Conservation (phyloP, 2,113 vertebrate genomes). For the Papio anubis region DNA sequence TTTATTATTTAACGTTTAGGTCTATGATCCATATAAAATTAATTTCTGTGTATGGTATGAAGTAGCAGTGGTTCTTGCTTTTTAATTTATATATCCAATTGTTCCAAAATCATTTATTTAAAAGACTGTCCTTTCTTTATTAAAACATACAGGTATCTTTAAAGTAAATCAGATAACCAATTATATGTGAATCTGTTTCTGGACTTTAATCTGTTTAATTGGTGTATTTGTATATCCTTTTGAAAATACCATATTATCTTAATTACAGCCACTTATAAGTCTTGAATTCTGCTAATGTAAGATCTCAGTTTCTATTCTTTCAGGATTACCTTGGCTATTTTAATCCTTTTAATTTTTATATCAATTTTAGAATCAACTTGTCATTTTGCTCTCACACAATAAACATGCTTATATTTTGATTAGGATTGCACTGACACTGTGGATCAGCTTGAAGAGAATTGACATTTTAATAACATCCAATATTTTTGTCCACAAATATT, state of each 20-base stretch:
- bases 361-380: background rate
- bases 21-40: conserved; percentile 53
- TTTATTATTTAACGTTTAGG: conserved; percentile 46
- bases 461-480: background rate
- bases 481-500: background rate
- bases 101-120: background rate
- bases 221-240: background rate
- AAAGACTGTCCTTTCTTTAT: background rate
- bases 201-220: background rate
- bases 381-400: background rate
- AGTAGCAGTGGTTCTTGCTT: conserved; percentile 15
- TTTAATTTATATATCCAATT: background rate
- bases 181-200: background rate
- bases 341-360: background rate
- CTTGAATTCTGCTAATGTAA: background rate
- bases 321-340: background rate
- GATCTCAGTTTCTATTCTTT: background rate
- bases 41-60: conserved; percentile 1
- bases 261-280: background rate
- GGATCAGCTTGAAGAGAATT: conserved; percentile 27
- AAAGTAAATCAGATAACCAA: background rate
- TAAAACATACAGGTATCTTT: background rate
- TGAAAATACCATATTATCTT: background rate
- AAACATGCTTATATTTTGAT: background rate
- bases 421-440: background rate